Base-by-base conservation (phyloP, 2,797 vertebrate genomes). In the Eulemur coronatus region DNA sequence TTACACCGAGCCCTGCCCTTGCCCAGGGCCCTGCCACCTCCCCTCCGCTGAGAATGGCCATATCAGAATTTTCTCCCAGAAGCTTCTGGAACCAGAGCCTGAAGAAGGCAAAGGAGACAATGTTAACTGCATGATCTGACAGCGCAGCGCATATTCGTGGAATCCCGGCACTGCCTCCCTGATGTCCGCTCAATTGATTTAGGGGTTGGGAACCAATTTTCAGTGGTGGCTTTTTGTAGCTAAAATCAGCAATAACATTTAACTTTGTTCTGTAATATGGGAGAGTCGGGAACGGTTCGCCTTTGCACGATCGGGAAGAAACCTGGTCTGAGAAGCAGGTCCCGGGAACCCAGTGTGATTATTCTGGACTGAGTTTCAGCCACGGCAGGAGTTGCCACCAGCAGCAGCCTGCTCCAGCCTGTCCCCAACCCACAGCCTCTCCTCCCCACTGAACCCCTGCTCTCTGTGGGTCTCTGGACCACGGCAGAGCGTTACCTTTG, bases 11-110 rank as follows among this genome's bases (percentile, higher is more conserved):
- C 12, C 75, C 50, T 15, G 4, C 6, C 69, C 76, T 1, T 0
- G 82, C 30, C 75, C 52, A n/a, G 84, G 91, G 33, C 73, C 75
- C 18, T 84, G 28, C 84, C 95, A 76, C 69, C 89, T 75, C 65
- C 5, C 69, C 89, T 92, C 59, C 41, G 26, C 12, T 17, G 11
- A 63, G 69, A 20, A 52, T 48, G 33, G 48, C 67, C 22, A 67
- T 33, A 59, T 7, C 55, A 91, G 48, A 22, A 41, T 76, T 61
- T 95, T 92, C 84, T 79, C 89, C 70, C 52, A 69, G 80, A 28
- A 92, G 96, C 55, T 95, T 86, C 41, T 95, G n/a, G 7, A 89
- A 15, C 1, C 96, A 57, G 28, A 96, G 30, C 22, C 84, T 57
- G 12, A 33, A 89, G 92, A 94, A 84, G 46, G 75, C 35, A 33